Percentiles rank a stretch among this genome's conserved stretches.
phyloP scores from a whole-genome alignment of 1,140 invertebrate species.

The Homalodisca vitripennis region DNA sequence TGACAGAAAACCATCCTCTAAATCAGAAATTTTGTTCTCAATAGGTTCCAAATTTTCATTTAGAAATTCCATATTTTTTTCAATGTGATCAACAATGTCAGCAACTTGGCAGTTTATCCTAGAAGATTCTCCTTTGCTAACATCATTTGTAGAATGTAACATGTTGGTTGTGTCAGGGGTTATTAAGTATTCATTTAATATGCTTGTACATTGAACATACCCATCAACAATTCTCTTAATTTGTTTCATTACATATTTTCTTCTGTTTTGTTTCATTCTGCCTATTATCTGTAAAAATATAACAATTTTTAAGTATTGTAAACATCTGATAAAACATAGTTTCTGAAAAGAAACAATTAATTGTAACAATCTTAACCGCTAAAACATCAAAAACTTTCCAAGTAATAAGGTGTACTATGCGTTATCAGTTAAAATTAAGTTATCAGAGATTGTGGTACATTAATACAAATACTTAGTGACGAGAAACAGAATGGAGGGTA shows the following conservation, averaged over 20 bases:
- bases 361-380: too few species aligned
- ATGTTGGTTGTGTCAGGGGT: neutral
- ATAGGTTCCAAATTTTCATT: neutral
- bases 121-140: slow-evolving; percentile 39
- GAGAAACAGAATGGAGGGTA: too few species aligned
- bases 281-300: slow-evolving; percentile 52
- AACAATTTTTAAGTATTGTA: too few species aligned
- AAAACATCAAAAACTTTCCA: too few species aligned
- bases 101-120: too few species aligned
- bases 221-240: slow-evolving; percentile 62
- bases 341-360: too few species aligned
- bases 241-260: slow-evolving; percentile 53
- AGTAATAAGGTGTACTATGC: too few species aligned
- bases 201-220: slow-evolving; percentile 56
- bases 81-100: neutral
- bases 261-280: slow-evolving; percentile 54
- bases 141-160: slow-evolving; percentile 33
- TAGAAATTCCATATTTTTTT: neutral
- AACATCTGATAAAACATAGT: too few species aligned
- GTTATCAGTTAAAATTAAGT: too few species aligned
- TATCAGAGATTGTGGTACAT: too few species aligned
- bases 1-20: too few species aligned
- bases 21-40: neutral
- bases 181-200: slow-evolving; percentile 31
- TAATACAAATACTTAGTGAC: too few species aligned